Percentiles rank a stretch among this genome's conserved stretches.
phyloP scores from a whole-genome alignment of 2,797 vertebrate species.

The Iguana delicatissima region DNA sequence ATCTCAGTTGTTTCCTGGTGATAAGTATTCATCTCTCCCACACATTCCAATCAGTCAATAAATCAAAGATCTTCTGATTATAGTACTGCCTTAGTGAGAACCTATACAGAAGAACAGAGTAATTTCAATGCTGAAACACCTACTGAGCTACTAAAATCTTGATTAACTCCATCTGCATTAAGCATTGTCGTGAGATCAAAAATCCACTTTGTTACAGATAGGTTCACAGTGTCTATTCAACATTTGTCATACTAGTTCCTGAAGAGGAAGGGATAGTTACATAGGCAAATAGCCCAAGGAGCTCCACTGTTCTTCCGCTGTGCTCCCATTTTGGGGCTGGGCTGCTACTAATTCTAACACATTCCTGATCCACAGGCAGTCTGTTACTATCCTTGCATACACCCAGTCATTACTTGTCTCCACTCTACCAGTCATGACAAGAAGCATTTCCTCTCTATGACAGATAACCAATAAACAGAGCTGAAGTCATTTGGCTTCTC shows the following conservation, averaged over 20 bases:
- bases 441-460: background rate
- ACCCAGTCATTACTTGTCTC: background rate
- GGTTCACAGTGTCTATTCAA: background rate
- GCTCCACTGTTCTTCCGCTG: background rate
- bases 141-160: background rate
- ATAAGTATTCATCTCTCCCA: constrained; percentile 75
- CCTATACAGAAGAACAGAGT: background rate
- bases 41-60: constrained; percentile 50
- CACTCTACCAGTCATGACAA: background rate
- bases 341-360: background rate
- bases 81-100: constrained; percentile 27
- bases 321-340: background rate
- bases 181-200: background rate
- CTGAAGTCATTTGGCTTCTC: background rate
- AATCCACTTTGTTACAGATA: background rate
- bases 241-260: background rate
- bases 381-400: background rate
- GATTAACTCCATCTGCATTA: background rate
- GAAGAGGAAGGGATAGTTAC: background rate
- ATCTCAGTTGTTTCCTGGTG: constrained; percentile 72
- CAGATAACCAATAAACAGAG: background rate
- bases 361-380: background rate
- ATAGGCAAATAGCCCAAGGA: background rate
- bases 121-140: background rate
- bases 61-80: constrained; percentile 71